Evolutionary conservation across 2,113 vertebrate species (phyloP), one percentile per base, ranked within the genome.

Genomic region (Microcebus ravelobensis): DNA sequence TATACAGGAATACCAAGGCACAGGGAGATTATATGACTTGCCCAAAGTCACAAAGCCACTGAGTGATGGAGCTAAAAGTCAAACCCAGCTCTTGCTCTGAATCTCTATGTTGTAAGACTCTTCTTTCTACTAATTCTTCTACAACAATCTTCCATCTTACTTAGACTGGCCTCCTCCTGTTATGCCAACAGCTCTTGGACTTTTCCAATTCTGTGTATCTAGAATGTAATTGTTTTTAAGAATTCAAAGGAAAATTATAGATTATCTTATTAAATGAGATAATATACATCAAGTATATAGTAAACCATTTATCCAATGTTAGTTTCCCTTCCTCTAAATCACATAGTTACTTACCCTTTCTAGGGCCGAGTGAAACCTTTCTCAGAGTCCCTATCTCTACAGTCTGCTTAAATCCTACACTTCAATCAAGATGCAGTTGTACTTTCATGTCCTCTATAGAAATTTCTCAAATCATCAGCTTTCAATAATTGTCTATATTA

Each of bases 231-330:
- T 96, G n/a, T 48, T 68, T 65, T 86, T 76, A 86, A 87, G 29
- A 94, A 89, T 92, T 77, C 39, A 81, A 77, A 67, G 45, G 79
- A 96, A 8, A 2, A 36, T 84, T 65, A 82, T 11, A 67, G 31
- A 61, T 80, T 93, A 81, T 80, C 52, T 95, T 91, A 61, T 87
- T 55, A 88, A 88, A 79, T 67, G 76, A 77, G 36, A 84, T 55
- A 45, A 93, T 48, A 42, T 31, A 74, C n/a, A 34, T 55, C 45
- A 85, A 71, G 36, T 81, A 73, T 61, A 8, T 27, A 15, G 55
- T 77, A 68, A 73, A 85, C n/a, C 61, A 23, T 90, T 83, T 87
- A 48, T 77, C 20, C 52, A 48, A 36, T 42, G 45, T 50, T 63
- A 77, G 63, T 83, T 87, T 77, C 14, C n/a, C 17, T 87, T 77